Base-by-base conservation (phyloP, 2,888 invertebrate species). In the Lomographa bimaculata region DNA sequence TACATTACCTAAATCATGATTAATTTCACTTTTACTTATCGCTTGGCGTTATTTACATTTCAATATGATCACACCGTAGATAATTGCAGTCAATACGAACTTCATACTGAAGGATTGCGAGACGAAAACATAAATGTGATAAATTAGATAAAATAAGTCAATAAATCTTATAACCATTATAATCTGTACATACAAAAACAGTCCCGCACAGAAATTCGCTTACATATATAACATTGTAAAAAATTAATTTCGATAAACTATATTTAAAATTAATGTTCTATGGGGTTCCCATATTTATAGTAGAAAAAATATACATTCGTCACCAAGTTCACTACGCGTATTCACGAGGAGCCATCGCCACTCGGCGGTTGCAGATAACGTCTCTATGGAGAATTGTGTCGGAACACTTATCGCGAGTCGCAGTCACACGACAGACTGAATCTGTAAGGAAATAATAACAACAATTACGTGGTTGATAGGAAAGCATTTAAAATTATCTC, bases 251-350 rank as follows among this genome's bases (percentile, higher is more conserved):
- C n/a, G 38, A 49, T 45, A 49, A 37, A 50, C 41, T 48, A 48
- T n/a, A n/a, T 46, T 42, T 42, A 42, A 74, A 71, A 71, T 64
- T 68, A 72, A 75, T 69, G 54, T 60, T 27, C 57, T 61, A 64
- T 55, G 25, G 60, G 65, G 67, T 78, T 68, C 72, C 62, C 73
- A 79, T 86, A 80, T 83, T 81, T 79, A 82, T 73, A 80, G 80
- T 85, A 82, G 74, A 82, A 85, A 85, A 86, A 85, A 86, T 86
- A 82, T 87, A 87, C 86, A 87, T 68, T 77, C n/a, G 78, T 77
- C 71, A 71, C 69, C 66, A 68, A 61, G 56, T 71, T 69, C 64
- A 73, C 72, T 75, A 71, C 69, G 64, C 64, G 46, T 49, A 53
- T 48, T 46, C 27, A 3, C 11, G 7, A 8, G 50, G 42, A 41